Evolutionary conservation across 2,888 invertebrate species (phyloP).

Genomic region (Microchrysa polita): DNA sequence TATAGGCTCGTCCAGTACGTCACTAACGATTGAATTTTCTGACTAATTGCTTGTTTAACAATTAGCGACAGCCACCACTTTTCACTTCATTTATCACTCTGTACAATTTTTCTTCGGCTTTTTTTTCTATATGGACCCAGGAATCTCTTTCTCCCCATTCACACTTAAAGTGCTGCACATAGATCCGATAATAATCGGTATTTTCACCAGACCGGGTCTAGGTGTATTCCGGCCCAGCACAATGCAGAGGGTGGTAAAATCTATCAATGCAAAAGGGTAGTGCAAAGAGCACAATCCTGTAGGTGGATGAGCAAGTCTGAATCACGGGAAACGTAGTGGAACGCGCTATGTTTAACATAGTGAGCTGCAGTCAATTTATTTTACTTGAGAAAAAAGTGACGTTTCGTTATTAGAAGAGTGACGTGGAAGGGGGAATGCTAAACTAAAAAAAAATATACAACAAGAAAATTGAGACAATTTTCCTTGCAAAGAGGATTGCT

Average conservation of each 20-base stretch:
- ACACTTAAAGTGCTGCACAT: no score
- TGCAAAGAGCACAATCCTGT: background rate
- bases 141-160: no score
- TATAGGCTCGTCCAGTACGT: background rate
- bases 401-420: slow-evolving; percentile 27
- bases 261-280: background rate
- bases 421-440: background rate
- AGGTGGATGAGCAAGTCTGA: background rate
- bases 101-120: slow-evolving; percentile 26
- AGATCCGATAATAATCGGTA: no score
- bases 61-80: slow-evolving; percentile 50
- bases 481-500: background rate
- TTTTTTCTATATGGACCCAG: background rate
- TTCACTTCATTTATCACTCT: slow-evolving; percentile 48
- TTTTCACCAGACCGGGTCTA: no score
- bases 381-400: slow-evolving; percentile 53
- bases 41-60: slow-evolving; percentile 51
- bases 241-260: no score
- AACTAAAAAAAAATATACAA: background rate
- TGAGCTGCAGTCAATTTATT: slow-evolving; percentile 60
- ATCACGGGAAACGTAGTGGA: background rate
- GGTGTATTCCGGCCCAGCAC: no score
- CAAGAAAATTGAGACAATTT: background rate
- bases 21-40: slow-evolving; percentile 39
- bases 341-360: no score